phyloP scores from a whole-genome alignment of 64 coral and sea anemone genomes.

The Montipora cactus region DNA sequence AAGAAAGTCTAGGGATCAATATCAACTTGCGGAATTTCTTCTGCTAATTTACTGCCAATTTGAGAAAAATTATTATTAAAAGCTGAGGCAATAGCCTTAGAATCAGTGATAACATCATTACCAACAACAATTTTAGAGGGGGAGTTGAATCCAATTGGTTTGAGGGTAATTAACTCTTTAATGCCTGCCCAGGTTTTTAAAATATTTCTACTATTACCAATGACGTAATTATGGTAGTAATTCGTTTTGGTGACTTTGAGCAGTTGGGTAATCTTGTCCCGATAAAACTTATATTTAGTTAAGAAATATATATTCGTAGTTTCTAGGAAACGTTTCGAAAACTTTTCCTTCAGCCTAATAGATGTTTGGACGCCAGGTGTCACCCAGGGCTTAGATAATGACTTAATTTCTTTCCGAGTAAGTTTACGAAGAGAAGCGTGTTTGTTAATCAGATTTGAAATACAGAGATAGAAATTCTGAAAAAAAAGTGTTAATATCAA shows the following conservation, averaged over 20 bases:
- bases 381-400: slow-evolving; percentile 60
- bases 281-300: slow-evolving; percentile 44
- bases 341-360: slow-evolving; percentile 34
- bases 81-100: slow-evolving; percentile 43
- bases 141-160: slow-evolving; percentile 11
- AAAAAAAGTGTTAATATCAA: slow-evolving; percentile 4
- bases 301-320: slow-evolving; percentile 20
- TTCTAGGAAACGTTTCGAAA: slow-evolving; percentile 20
- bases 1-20: too few species aligned
- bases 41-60: slow-evolving; percentile 8
- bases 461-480: slow-evolving; percentile 18
- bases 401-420: slow-evolving; percentile 70
- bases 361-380: slow-evolving; percentile 42
- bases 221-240: slow-evolving; percentile 9
- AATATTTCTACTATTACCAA: slow-evolving; percentile 61
- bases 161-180: slow-evolving; percentile 61
- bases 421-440: slow-evolving; percentile 53
- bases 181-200: slow-evolving; percentile 41
- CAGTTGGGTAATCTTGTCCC: slow-evolving; percentile 37
- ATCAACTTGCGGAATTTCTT: too few species aligned
- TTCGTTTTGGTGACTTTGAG: slow-evolving; percentile 52
- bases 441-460: slow-evolving; percentile 47
- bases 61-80: slow-evolving; percentile 64
- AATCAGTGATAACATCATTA: slow-evolving; percentile 25
- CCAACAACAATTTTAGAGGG: slow-evolving; percentile 41